Evolutionary conservation across 2,888 invertebrate genomes (phyloP), one percentile per base, ranked within the genome.

Genomic region (Parnassius glacialis): DNA sequence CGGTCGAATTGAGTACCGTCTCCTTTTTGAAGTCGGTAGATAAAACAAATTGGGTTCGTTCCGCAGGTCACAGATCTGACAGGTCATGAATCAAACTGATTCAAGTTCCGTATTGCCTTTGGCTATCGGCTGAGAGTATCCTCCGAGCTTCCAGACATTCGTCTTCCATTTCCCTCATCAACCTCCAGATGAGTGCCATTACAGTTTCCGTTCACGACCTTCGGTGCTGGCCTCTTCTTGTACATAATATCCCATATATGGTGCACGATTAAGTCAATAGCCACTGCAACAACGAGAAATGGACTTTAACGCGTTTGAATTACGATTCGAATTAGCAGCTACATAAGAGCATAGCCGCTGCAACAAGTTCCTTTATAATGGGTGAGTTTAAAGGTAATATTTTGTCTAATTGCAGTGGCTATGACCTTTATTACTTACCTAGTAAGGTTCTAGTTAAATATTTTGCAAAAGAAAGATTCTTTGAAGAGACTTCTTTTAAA

Each of bases 191-290:
- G 84, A 20, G 72, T 74, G 25, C 85, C 87, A 71, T 87, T 89
- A 75, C 85, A 84, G 10, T 76, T 77, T 43, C 92, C 91, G 71
- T 87, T 86, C 55, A 81, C 74, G 60, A 81, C 68, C 70, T 76
- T 76, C 61, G 10, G 42, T 59, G 77, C 71, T 12, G 81, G 68
- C 51, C 85, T 78, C 78, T 88, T 91, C 88, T 90, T 91, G 79
- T 90, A 95, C 92, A 99, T 95, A 81, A 98, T 95, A 92, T 99
- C 99, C 94, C 98, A 96, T 92, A 99, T 98, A 94, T 99, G 99
- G 91, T 98, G 98, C 79, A 99, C 99, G 93, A 99, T 99, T 90
- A 99, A 94, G 93, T 98, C 98, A 93, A 99, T 99, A 92, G 99
- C 99, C 94, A 99, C 99, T 98, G 96, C 93, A 97, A 96, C 93